Conservation (phyloP, 2,797 vertebrate genomes). For the Eulemur mongoz region DNA sequence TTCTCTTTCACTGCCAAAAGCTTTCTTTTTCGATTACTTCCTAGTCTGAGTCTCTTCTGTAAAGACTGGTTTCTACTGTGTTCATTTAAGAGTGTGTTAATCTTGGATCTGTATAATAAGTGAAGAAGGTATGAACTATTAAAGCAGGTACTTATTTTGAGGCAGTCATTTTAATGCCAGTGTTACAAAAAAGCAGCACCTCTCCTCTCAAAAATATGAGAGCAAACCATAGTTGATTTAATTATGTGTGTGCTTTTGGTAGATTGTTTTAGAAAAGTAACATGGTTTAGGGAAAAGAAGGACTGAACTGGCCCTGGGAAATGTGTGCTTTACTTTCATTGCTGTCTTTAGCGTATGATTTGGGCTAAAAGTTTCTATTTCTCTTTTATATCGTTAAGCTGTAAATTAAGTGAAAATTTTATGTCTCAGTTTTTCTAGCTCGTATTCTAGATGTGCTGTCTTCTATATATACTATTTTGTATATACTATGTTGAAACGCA, state of each 20-base stretch:
- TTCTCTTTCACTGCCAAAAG: neutral
- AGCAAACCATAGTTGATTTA: neutral
- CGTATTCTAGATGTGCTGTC: neutral
- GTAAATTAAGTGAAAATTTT: neutral
- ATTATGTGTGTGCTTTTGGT: neutral
- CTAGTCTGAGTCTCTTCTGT: neutral
- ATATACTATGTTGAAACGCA: neutral
- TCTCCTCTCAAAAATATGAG: neutral
- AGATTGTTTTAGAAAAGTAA: neutral
- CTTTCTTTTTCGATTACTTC: neutral
- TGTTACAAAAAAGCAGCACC: neutral
- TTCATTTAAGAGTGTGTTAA: neutral
- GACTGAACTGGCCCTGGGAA: neutral
- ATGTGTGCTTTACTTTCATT: neutral
- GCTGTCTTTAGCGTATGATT: neutral
- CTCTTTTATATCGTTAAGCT: neutral
- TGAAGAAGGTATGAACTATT: neutral
- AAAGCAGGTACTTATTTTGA: neutral
- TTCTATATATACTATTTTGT: neutral
- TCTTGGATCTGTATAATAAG: neutral
- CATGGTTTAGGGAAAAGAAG: neutral
- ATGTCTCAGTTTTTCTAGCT: neutral
- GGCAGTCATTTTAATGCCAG: neutral
- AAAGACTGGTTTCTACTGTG: conserved; percentile 1
- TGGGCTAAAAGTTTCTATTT: neutral